Base-by-base conservation (phyloP, 2,888 invertebrate genomes). In the Neoascia interrupta region DNA sequence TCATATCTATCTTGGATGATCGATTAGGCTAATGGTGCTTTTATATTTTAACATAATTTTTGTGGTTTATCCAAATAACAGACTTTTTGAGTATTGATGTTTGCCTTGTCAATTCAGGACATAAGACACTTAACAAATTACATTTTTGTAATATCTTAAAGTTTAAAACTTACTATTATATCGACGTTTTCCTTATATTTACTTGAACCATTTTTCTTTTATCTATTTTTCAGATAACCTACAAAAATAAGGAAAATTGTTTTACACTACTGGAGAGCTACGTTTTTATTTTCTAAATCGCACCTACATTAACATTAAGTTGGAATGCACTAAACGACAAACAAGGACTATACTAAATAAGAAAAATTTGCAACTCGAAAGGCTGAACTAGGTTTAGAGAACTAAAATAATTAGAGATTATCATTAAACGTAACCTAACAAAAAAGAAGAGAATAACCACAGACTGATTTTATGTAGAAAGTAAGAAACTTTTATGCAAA, bases 381-480 rank as follows among this genome's bases (percentile, higher is more conserved):
- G 81, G 81, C 81, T 81, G 81, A 81, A 72, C 53, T 81, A 70
- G 70, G 75, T 60, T 81, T 61, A 70, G 63, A 69, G 74, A 82
- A 82, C 81, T 58, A 82, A 54, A 28, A 11, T 63, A 68, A 26
- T 61, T 43, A 69, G 49, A 31, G 34, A 56, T 56, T 47, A 54
- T 28, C 45, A 54, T 37, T 21, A 49, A 54, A 64, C 43, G 37
- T 69, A 76, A 74, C 63, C 64, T 69, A 75, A 58, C 47, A n/a
- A 39, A 72, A 68, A 39, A 60, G 61, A 69, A 66, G 49, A 72
- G 70, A 81, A 81, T 81, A 81, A 66, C 53, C 66, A 81, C 69
- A 81, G 83, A 84, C 84, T 83, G 84, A 84, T 83, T 83, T 84
- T 82, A 76, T 61, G 51, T 73, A 81, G 80, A 81, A 68, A 39